phyloP scores from a whole-genome alignment of 1,140 invertebrate species.

The Thaumetopoea pityocampa region DNA sequence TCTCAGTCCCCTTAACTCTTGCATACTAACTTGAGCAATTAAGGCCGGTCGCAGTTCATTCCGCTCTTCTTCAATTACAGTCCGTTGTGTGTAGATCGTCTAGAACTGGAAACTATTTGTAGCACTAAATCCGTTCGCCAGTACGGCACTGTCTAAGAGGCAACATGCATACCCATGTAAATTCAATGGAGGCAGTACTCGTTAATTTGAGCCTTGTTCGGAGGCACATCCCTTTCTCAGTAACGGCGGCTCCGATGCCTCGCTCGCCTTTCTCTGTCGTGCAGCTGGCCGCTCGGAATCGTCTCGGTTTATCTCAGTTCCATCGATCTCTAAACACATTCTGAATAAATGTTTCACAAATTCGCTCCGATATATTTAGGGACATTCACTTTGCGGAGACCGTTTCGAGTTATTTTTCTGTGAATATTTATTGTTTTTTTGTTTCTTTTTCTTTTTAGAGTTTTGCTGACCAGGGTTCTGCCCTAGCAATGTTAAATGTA shows the following conservation, averaged over 20 bases:
- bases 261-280: slow-evolving; percentile 22
- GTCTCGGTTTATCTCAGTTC: slow-evolving; percentile 32
- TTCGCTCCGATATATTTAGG: slow-evolving; percentile 3
- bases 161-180: slow-evolving; percentile 61
- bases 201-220: slow-evolving; percentile 57
- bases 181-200: slow-evolving; percentile 40
- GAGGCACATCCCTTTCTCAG: slow-evolving; percentile 55
- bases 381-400: slow-evolving; percentile 9
- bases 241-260: slow-evolving; percentile 30
- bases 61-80: slow-evolving; percentile 57
- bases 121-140: slow-evolving; percentile 50
- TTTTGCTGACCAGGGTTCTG: no score
- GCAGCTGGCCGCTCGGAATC: slow-evolving; percentile 30
- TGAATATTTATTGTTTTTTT: no score
- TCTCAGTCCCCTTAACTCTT: no score
- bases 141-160: slow-evolving; percentile 38
- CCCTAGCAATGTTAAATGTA: no score
- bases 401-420: slow-evolving; percentile 4
- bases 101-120: slow-evolving; percentile 44
- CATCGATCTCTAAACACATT: slow-evolving; percentile 24
- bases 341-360: slow-evolving; percentile 23
- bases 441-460: no score
- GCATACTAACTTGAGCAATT: no score
- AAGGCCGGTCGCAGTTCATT: slow-evolving; percentile 38
- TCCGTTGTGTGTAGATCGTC: slow-evolving; percentile 37